These are phyloP conservation scores for Dipodomys ordii DNA, from an alignment of 2,113 vertebrate genomes.

Conservation along the genomic window DNA sequence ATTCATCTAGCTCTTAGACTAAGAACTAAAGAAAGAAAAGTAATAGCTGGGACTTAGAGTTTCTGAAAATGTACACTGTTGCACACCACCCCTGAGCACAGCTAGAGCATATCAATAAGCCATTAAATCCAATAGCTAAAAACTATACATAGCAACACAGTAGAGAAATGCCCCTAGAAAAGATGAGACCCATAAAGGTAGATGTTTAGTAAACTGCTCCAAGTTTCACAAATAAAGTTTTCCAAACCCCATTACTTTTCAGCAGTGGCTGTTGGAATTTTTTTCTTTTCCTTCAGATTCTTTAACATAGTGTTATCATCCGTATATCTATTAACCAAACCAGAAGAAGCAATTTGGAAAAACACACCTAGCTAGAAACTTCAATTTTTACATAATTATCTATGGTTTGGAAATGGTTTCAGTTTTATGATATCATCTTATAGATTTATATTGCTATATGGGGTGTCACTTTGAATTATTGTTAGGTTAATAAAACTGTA, in stretches of 20 bases:
- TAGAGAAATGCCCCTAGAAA: background rate
- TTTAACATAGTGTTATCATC: background rate
- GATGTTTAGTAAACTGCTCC: conserved; percentile 38
- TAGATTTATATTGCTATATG: conserved; percentile 71
- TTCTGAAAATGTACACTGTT: conserved; percentile 40
- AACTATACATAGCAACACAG: background rate
- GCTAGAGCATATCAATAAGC: conserved; percentile 20
- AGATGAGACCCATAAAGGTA: background rate
- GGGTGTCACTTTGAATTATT: conserved; percentile 76
- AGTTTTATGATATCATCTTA: conserved; percentile 62
- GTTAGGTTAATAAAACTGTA: conserved; percentile 70
- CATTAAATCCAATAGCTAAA: conserved; percentile 49
- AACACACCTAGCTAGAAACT: conserved; percentile 20
- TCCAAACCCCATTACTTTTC: conserved; percentile 39
- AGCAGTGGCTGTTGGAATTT: conserved; percentile 8
- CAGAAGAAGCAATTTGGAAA: conserved; percentile 44
- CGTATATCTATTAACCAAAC: conserved; percentile 44
- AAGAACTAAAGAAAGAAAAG: conserved; percentile 30
- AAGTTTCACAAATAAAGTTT: conserved; percentile 46
- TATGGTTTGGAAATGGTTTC: conserved; percentile 17
- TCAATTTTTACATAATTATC: conserved; percentile 40
- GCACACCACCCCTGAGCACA: background rate
- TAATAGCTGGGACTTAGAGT: conserved; percentile 31
- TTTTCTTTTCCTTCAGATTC: conserved; percentile 48
- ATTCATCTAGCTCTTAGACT: conserved; percentile 12